Conservation (phyloP, 2,797 vertebrate species). For the Rallus crepitans region DNA sequence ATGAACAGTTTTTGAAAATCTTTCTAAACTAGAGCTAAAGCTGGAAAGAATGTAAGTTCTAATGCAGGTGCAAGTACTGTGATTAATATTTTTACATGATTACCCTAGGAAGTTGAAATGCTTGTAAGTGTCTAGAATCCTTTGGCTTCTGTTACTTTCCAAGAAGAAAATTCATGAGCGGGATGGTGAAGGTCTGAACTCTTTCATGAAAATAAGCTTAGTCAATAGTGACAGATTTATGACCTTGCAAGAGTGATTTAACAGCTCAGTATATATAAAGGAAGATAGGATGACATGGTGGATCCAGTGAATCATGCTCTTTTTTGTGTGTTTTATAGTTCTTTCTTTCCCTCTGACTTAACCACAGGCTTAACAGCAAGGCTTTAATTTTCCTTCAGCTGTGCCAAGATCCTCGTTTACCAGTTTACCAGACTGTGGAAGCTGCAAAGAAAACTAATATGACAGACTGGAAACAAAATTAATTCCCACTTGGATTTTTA, state of each 20-base stretch:
- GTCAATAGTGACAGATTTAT: background rate
- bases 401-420: slow-evolving; percentile 9
- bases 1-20: background rate
- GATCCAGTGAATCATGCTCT: slow-evolving; percentile 31
- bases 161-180: background rate
- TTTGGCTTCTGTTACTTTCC: background rate
- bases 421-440: background rate
- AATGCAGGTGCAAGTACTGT: background rate
- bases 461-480: background rate
- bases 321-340: background rate
- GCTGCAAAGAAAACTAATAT: background rate
- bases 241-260: background rate
- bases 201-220: background rate
- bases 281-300: slow-evolving; percentile 5
- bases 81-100: background rate
- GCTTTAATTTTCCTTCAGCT: slow-evolving; percentile 31
- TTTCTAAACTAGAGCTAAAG: slow-evolving; percentile 45
- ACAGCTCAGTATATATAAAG: background rate
- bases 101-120: background rate
- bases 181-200: background rate
- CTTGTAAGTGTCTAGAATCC: background rate
- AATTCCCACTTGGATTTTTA: background rate
- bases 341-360: background rate
- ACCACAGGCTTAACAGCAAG: slow-evolving; percentile 7
- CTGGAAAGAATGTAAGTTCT: slow-evolving; percentile 12